Evolutionary conservation across 2,888 invertebrate species (phyloP).

Genomic region (Scotopteryx bipunctaria): DNA sequence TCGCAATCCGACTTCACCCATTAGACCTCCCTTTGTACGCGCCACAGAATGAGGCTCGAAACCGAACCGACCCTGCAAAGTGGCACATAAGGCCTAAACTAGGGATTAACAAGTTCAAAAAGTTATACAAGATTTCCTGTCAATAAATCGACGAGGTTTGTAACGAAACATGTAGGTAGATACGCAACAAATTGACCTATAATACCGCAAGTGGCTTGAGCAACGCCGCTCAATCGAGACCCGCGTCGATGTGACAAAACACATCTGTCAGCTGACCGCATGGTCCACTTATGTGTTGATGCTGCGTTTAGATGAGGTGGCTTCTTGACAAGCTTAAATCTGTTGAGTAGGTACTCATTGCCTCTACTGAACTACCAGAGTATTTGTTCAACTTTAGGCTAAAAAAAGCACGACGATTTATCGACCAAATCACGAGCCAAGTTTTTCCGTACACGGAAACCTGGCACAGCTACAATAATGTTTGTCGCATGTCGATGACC

Average conservation of each 20-base stretch:
- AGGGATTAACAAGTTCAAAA: constrained; percentile 1
- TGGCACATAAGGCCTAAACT: no score
- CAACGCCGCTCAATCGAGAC: constrained; percentile 46
- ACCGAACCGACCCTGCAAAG: no score
- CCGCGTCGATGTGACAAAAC: constrained; percentile 62
- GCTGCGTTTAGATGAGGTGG: constrained; percentile 49
- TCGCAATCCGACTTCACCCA: no score
- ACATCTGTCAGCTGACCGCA: constrained; percentile 66
- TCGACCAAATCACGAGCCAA: not conserved
- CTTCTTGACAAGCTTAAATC: not conserved
- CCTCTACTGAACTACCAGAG: no score
- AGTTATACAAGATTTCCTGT: constrained; percentile 21
- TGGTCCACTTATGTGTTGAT: constrained; percentile 54
- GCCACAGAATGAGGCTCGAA: no score
- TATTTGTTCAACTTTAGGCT: no score
- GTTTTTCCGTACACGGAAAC: not conserved
- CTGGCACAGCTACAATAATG: no score
- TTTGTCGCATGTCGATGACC: not conserved
- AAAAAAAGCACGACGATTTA: not conserved
- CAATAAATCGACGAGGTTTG: constrained; percentile 25
- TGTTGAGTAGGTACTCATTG: no score
- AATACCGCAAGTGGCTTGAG: constrained; percentile 47
- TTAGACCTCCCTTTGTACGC: no score
- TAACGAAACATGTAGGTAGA: constrained; percentile 28
- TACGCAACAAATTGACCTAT: constrained; percentile 49